phyloP scores from a whole-genome alignment of 2,113 vertebrate species.

The Craseonycteris thonglongyai region DNA sequence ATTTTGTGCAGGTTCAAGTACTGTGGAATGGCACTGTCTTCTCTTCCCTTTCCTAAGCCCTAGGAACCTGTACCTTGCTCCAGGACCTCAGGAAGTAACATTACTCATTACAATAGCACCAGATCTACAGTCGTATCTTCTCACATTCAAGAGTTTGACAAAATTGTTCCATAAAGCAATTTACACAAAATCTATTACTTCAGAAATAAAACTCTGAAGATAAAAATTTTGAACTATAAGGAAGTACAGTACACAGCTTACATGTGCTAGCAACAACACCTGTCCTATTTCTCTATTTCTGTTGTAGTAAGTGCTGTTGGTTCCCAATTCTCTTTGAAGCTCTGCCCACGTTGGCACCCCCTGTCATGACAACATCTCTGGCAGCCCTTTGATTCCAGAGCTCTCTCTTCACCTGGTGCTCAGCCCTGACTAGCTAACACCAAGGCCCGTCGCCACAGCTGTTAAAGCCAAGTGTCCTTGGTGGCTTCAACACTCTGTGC shows the following conservation, averaged over 20 bases:
- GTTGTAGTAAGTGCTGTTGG: neutral
- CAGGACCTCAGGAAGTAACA: neutral
- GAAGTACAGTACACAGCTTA: neutral
- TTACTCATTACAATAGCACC: neutral
- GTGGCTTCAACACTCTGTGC: neutral
- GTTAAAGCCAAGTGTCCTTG: neutral
- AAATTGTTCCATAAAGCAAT: neutral
- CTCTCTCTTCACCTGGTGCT: neutral
- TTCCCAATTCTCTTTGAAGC: constrained; percentile 48
- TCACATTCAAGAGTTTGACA: neutral
- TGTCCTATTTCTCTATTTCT: neutral
- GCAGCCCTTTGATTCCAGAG: neutral
- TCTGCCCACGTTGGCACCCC: neutral
- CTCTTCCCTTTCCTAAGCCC: neutral
- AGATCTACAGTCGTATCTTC: neutral
- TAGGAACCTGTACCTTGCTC: neutral
- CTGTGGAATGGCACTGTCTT: neutral
- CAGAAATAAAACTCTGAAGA: neutral
- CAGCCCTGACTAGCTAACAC: neutral
- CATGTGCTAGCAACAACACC: neutral
- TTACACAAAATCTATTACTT: neutral
- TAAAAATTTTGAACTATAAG: neutral
- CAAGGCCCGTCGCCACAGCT: neutral
- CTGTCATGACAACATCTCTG: neutral
- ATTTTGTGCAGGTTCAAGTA: neutral